Evolutionary conservation across 2,113 vertebrate genomes (phyloP).

Genomic region (Lepus timidus): DNA sequence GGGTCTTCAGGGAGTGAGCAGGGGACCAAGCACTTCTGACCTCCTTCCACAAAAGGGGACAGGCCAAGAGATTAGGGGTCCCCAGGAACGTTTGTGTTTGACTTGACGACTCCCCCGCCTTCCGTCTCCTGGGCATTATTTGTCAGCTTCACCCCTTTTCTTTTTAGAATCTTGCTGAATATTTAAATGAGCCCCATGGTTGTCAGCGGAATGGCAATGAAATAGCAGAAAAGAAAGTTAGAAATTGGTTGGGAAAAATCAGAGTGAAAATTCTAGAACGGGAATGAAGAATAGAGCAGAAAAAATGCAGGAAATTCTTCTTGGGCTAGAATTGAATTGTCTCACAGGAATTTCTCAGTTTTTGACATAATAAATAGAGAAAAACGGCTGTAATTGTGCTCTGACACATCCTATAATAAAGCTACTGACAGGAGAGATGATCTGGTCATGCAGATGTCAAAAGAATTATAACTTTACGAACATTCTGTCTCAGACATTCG

Average conservation of each 20-base stretch:
- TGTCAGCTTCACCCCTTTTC: slow-evolving; percentile 82
- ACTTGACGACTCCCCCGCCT: slow-evolving; percentile 65
- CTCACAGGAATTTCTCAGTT: not conserved
- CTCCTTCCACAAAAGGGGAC: slow-evolving; percentile 85
- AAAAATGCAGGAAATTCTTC: not conserved
- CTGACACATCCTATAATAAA: not conserved
- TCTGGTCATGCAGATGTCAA: too few relatives aligned
- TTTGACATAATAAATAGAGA: not conserved
- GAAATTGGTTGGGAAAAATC: not conserved
- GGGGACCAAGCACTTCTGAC: slow-evolving; percentile 92
- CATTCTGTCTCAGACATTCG: not conserved
- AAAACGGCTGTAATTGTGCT: not conserved
- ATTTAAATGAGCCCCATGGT: slow-evolving; percentile 75
- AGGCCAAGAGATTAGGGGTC: slow-evolving; percentile 88
- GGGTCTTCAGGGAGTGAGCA: slow-evolving; percentile 88
- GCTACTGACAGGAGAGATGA: not conserved
- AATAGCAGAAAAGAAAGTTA: not conserved
- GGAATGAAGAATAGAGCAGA: not conserved
- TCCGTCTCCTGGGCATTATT: slow-evolving; percentile 72
- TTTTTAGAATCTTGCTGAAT: slow-evolving; percentile 78
- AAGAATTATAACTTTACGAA: not conserved
- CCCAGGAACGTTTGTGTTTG: slow-evolving; percentile 83
- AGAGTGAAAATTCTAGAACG: not conserved
- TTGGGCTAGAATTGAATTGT: not conserved
- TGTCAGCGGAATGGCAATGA: not conserved